Evolutionary conservation across 2,888 invertebrate species (phyloP), one percentile per base, ranked within the genome.

Genomic region (Zhuqinia jingwanae): DNA sequence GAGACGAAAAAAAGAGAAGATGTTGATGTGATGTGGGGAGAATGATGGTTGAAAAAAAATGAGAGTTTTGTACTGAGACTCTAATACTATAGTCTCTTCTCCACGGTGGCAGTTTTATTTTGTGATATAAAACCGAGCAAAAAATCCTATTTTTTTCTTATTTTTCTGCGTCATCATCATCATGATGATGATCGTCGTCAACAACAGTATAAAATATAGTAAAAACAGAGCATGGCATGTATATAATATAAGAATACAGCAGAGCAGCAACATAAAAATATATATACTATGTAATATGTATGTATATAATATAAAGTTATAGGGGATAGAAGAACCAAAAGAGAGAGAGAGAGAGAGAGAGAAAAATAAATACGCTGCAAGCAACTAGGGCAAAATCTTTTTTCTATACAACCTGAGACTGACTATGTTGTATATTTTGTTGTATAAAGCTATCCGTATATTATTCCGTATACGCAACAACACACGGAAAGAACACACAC

Each of bases 101-200:
- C 36, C 20, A 42, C 25, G 82, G 60, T 84, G 68, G 76, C 84
- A 84, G 82, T 82, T 73, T 58, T 68, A 73, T 25, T 85, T 36
- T 80, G 53, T 80, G 68, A 76, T 68, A 86, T 53, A 75, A 76
- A 85, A 80, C 81, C 58, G 75, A 50, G 68, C 56, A 85, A 85
- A 85, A 85, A 86, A 86, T 27, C 45, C 20, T 36, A 45, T 65
- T 75, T 81, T 70, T 77, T 70, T 50, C 79, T 68, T 77, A 86
- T 86, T 81, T 86, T 76, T 81, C 86, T 86, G 80, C 86, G 80
- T 80, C 86, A 81, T 86, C 86, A 81, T 86, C 80, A 60, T 86
- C 84, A 84, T 70, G 30, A 47, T 75, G 73, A 53, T 53, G 56
- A 80, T 85, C 84, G 68, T 85, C 86, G 73, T 86, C 84, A 84